Percentiles rank a stretch among this genome's conserved stretches.
Conservation (phyloP, 2,888 invertebrate species). For the Limenitis arthemis region DNA sequence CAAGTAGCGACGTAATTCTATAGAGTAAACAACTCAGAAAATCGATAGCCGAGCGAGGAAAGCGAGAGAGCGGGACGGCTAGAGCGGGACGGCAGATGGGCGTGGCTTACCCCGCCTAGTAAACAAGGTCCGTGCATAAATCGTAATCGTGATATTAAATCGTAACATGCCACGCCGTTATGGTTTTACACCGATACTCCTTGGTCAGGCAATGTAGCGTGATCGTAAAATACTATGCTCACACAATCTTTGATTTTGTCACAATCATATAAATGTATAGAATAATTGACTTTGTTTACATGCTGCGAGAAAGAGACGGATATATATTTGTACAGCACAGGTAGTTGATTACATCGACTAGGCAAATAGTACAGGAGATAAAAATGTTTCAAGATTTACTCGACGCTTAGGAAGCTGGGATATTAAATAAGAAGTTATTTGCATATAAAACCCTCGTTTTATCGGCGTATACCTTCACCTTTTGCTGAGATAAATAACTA, state of each 20-base stretch:
- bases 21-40: constrained; percentile 50
- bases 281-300: constrained; percentile 3
- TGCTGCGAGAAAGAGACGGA: background rate
- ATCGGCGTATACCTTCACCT: background rate
- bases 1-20: constrained; percentile 44
- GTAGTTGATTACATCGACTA: background rate
- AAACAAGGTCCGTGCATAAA: constrained; percentile 29
- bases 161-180: constrained; percentile 15
- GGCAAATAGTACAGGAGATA: constrained; percentile 1
- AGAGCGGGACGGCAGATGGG: constrained; percentile 39
- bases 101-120: constrained; percentile 53
- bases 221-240: constrained; percentile 13
- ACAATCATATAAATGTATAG: constrained; percentile 12
- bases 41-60: constrained; percentile 31
- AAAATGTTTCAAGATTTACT: constrained; percentile 3
- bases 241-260: constrained; percentile 9
- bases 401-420: background rate
- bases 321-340: background rate
- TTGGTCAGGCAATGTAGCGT: constrained; percentile 20
- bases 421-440: constrained; percentile 2
- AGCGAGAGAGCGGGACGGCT: constrained; percentile 38
- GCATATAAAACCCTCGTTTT: background rate
- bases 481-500: no score
- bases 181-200: constrained; percentile 15
- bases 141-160: constrained; percentile 21